Evolutionary conservation across 2,113 vertebrate genomes (phyloP).

Genomic region (Ibidorhyncha struthersii): DNA sequence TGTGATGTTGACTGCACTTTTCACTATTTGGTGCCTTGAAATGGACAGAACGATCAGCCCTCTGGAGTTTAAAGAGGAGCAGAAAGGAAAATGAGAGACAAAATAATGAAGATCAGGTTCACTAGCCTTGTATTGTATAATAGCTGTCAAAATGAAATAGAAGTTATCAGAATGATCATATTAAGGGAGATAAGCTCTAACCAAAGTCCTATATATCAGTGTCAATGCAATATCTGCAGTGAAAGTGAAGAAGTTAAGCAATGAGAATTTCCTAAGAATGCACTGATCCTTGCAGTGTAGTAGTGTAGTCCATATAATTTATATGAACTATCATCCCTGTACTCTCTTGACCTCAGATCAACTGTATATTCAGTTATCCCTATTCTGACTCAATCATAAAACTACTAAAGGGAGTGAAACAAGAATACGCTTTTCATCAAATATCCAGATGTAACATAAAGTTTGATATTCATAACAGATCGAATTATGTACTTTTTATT

Average conservation of each 20-base stretch:
- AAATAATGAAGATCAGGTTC: constrained; percentile 60
- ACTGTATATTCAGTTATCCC: constrained; percentile 31
- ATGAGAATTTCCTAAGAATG: constrained; percentile 35
- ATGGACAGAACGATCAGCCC: not conserved
- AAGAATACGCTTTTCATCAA: not conserved
- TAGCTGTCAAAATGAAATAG: constrained; percentile 58
- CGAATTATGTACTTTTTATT: not conserved
- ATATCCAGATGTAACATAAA: not conserved
- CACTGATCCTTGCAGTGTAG: constrained; percentile 46
- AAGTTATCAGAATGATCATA: constrained; percentile 51
- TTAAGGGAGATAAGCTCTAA: constrained; percentile 43
- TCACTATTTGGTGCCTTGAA: not conserved
- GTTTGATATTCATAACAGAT: not conserved
- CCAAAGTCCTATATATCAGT: not conserved
- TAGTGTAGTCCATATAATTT: constrained; percentile 36
- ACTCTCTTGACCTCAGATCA: constrained; percentile 32
- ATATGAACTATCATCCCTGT: constrained; percentile 41
- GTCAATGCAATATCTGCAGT: constrained; percentile 6
- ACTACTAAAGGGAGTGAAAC: not conserved
- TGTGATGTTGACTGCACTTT: not conserved
- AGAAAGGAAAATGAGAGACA: constrained; percentile 34
- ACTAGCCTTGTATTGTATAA: constrained; percentile 34
- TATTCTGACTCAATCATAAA: constrained; percentile 20
- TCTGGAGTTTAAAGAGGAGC: not conserved
- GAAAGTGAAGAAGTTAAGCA: constrained; percentile 46